Conservation (phyloP, 2,113 vertebrate species). For the Tauraco erythrolophus region DNA sequence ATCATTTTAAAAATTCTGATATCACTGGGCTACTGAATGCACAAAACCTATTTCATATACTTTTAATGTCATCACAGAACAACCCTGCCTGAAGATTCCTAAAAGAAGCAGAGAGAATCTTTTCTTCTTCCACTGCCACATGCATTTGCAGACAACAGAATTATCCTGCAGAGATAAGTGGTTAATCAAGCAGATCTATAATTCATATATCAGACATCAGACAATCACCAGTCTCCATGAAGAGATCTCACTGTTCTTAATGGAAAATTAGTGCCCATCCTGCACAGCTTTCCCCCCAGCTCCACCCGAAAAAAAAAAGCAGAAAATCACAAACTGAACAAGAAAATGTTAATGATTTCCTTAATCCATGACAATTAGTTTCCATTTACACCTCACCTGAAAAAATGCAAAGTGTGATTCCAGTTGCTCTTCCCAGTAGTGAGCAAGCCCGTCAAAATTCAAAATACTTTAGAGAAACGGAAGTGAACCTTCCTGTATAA, state of each 20-base stretch:
- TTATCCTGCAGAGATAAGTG: not conserved
- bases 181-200: not conserved
- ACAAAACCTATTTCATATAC: not conserved
- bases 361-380: not conserved
- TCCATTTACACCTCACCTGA: not conserved
- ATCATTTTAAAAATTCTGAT: not conserved
- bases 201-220: not conserved
- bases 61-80: not conserved
- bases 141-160: not conserved
- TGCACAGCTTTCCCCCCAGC: not conserved
- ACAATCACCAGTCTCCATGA: not conserved
- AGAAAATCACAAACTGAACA: not conserved
- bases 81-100: not conserved
- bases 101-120: not conserved
- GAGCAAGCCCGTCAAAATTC: not conserved
- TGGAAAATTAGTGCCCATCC: not conserved
- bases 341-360: not conserved
- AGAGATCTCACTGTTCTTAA: not conserved
- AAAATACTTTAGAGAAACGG: not conserved
- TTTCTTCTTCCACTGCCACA: not conserved
- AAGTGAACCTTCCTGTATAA: not conserved
- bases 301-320: accelerated
- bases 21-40: not conserved
- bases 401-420: not conserved
- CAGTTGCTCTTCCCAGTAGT: not conserved